Base-by-base conservation (phyloP, 2,888 invertebrate genomes). In the Amiota communis region DNA sequence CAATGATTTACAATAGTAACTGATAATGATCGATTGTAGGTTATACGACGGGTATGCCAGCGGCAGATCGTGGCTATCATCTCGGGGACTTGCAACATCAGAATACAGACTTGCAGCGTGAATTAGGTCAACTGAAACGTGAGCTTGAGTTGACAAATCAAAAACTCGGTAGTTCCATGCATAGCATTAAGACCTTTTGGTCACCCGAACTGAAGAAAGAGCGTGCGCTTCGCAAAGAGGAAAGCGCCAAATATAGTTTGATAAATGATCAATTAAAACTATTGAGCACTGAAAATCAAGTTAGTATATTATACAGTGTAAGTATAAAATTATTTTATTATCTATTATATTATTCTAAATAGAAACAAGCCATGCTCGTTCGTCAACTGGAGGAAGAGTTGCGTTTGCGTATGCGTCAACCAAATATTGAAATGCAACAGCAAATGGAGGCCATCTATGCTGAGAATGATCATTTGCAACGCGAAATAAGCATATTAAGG, bases 171-270 rank as follows among this genome's bases (percentile, higher is more conserved):
- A 98, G 98, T 88, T 97, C 97, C 87, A 99, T 99, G 98, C 98
- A 99, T 91, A 98, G 98, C 91, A 99, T 99, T 91, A 99, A 99
- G 92, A 99, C 98, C 72, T 99, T 99, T 91, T 99, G 99, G 99
- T 98, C 98, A 89, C 99, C 99, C 20, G 99, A 99, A 91, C 92
- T 99, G 90, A 99, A 99, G 92, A 98, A 98, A 91, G 99, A 99
- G 91, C 92, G 99, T 79, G 97, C 98, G 70, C 90, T 98, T 84
- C 92, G 99, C 82, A 99, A 99, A 89, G 99, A 99, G 90, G 99
- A 99, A 91, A 96, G 97, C 89, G 97, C 97, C 88, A 98, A 98
- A 91, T 98, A 97, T 92, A 96, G 96, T 90, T 93, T 98, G 89
- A 96, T 98, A 90, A 97, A 97, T 89, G 98, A 98, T 91, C 98